These are phyloP conservation scores for Nothobranchius kuhntae DNA, from an alignment of 2,113 vertebrate genomes.

Conservation along the genomic window DNA sequence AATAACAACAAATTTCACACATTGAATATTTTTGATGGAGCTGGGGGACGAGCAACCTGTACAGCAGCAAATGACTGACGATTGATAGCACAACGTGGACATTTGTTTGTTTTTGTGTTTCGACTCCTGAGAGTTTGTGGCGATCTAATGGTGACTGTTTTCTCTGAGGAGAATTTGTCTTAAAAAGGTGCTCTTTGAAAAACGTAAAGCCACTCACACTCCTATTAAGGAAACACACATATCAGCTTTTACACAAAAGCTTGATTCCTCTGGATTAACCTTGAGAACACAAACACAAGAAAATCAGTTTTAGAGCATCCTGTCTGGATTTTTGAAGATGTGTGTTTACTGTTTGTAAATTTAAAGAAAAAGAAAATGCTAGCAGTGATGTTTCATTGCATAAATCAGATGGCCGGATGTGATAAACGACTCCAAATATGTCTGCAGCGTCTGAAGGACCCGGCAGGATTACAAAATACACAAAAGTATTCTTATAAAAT, in stretches of 20 bases:
- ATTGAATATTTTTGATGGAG: slow-evolving; percentile 30
- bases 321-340: slow-evolving; percentile 67
- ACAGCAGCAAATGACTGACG: slow-evolving; percentile 31
- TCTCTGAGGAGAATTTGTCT: slow-evolving; percentile 71
- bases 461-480: slow-evolving; percentile 39
- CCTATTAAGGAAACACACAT: slow-evolving; percentile 30
- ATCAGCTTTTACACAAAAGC: slow-evolving; percentile 44
- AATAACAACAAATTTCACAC: slow-evolving; percentile 52
- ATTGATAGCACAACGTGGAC: slow-evolving; percentile 58
- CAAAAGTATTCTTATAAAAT: slow-evolving; percentile 10
- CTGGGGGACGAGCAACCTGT: slow-evolving; percentile 41
- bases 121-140: slow-evolving; percentile 54
- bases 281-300: slow-evolving; percentile 44
- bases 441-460: slow-evolving; percentile 18
- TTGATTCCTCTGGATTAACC: slow-evolving; percentile 46
- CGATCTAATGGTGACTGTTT: slow-evolving; percentile 62
- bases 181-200: slow-evolving; percentile 81
- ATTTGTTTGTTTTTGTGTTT: slow-evolving; percentile 23
- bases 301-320: slow-evolving; percentile 57
- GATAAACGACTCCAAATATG: slow-evolving; percentile 24
- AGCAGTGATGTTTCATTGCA: slow-evolving; percentile 60
- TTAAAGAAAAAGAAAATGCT: slow-evolving; percentile 44
- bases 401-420: slow-evolving; percentile 60
- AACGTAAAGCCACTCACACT: slow-evolving; percentile 51
- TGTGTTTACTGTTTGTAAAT: slow-evolving; percentile 67